Conservation (phyloP, 2,888 invertebrate genomes). For the Pandemis corylana region DNA sequence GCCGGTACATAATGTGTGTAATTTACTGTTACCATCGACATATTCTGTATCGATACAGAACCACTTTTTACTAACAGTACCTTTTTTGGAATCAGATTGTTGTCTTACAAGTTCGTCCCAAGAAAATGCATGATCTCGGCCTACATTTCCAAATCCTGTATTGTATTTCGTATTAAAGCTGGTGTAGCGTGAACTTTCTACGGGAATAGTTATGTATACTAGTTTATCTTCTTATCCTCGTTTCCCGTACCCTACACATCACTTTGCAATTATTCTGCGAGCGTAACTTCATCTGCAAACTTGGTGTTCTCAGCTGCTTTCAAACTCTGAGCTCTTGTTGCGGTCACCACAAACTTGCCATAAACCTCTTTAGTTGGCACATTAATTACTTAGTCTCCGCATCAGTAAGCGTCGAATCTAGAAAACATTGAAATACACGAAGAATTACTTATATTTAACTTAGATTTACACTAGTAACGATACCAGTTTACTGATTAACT, state of each 20-base stretch:
- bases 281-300: constrained; percentile 59
- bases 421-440: constrained; percentile 8
- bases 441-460: background rate
- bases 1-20: constrained; percentile 35
- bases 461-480: background rate
- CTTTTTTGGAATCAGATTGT: constrained; percentile 32
- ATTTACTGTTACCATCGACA: constrained; percentile 34
- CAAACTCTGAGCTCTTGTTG: constrained; percentile 52
- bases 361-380: constrained; percentile 27
- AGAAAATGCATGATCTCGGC: constrained; percentile 30
- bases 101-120: constrained; percentile 29
- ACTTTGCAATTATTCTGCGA: constrained; percentile 64
- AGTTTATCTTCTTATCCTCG: constrained; percentile 32
- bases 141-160: constrained; percentile 10
- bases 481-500: background rate
- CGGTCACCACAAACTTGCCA: constrained; percentile 50
- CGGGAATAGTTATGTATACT: constrained; percentile 4
- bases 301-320: constrained; percentile 53
- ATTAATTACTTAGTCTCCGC: constrained; percentile 24
- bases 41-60: constrained; percentile 23
- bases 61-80: constrained; percentile 35
- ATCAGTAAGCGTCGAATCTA: background rate
- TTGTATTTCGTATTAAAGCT: constrained; percentile 23
- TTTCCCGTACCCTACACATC: constrained; percentile 47
- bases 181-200: constrained; percentile 28